Conservation (phyloP, 2,113 vertebrate genomes). For the Poeciliopsis retropinna region DNA sequence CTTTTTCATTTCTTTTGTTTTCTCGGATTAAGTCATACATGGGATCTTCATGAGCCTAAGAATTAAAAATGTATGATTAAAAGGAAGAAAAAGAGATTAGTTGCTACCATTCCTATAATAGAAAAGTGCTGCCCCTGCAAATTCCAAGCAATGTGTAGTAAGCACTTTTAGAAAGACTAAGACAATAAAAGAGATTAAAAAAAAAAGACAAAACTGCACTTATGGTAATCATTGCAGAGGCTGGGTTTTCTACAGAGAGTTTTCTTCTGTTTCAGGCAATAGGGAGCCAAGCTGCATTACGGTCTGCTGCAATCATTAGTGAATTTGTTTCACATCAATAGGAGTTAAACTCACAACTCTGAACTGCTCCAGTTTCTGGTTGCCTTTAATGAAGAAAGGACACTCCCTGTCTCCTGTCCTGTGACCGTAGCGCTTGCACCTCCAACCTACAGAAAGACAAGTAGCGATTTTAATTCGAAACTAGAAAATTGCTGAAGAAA, state of each 20-base stretch:
- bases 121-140: neutral
- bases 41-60: conserved; percentile 94
- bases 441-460: conserved; percentile 86
- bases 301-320: conserved; percentile 39
- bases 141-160: conserved; percentile 16
- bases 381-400: conserved; percentile 98
- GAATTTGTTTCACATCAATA: neutral
- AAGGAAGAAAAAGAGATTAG: neutral
- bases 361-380: conserved; percentile 98
- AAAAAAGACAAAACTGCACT: conserved; percentile 52
- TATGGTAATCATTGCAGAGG: conserved; percentile 68
- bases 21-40: conserved; percentile 95
- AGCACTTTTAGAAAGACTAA: conserved; percentile 37
- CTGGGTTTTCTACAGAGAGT: conserved; percentile 20
- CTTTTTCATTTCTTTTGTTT: conserved; percentile 92
- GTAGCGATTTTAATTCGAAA: neutral
- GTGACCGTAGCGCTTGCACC: conserved; percentile 96
- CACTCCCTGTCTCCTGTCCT: conserved; percentile 95
- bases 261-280: conserved; percentile 23
- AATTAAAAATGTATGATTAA: neutral
- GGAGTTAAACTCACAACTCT: conserved; percentile 88
- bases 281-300: neutral
- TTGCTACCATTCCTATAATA: neutral
- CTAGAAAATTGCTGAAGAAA: too few species aligned
- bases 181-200: conserved; percentile 40